A percentile compares a stretch with the other conserved stretches of the same genome.
These are phyloP conservation scores for Branchellion lobata DNA, from an alignment of 2,888 invertebrate species.

Conservation along the genomic window DNA sequence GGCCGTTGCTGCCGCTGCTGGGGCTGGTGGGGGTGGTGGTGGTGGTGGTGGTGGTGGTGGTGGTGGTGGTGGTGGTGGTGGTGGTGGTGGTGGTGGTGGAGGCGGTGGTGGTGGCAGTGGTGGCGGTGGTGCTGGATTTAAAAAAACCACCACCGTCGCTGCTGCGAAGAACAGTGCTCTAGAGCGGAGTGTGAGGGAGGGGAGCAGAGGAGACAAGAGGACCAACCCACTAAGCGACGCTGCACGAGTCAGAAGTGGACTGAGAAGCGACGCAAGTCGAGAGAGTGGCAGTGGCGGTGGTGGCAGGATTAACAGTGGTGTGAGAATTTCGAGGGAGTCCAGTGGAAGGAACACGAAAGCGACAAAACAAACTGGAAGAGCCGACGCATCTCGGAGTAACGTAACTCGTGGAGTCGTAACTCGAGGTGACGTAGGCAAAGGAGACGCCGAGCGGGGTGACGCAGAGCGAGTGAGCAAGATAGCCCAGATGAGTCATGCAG, in stretches of 20 bases:
- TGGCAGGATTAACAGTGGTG: not conserved
- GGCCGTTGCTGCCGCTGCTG: too few species aligned
- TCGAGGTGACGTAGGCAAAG: not conserved
- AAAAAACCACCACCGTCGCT: too few species aligned
- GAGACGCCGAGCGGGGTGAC: not conserved
- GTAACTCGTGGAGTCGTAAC: not conserved
- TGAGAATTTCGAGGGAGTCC: not conserved
- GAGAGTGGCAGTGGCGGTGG: not conserved
- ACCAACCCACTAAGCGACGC: not conserved
- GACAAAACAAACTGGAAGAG: too few species aligned
- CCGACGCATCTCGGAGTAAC: not conserved
- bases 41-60: not conserved
- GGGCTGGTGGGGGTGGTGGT: not conserved
- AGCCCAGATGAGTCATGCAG: slow-evolving; percentile 48
- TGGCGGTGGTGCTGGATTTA: not conserved
- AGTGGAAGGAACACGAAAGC: not conserved
- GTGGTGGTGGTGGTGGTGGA: not conserved
- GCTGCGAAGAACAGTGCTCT: too few species aligned
- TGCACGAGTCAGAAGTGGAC: not conserved
- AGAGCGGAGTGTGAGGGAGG: not conserved
- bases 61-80: not conserved
- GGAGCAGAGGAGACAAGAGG: not conserved
- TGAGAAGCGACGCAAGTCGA: not conserved
- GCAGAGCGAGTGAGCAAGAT: slow-evolving; percentile 38
- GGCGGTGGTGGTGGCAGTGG: not conserved